Conservation (phyloP, 1,140 invertebrate species). For the Trialeurodes vaporariorum region DNA sequence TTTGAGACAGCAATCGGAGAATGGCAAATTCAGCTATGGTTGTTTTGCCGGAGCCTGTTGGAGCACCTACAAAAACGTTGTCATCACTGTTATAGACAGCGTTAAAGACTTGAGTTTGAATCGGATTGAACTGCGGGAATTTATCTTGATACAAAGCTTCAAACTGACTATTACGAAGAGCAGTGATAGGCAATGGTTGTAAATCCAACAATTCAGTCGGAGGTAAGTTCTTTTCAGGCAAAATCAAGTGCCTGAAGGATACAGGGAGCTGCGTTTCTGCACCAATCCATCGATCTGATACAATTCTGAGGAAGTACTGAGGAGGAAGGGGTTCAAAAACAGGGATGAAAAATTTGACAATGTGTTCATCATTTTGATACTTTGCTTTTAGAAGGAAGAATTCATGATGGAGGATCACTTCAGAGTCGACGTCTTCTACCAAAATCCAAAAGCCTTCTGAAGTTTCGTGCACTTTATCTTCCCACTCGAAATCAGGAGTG, state of each 20-base stretch:
- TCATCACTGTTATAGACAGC: slow-evolving; percentile 97
- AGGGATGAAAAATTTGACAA: slow-evolving; percentile 96
- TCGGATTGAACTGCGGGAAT: slow-evolving; percentile 94
- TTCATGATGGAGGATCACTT: slow-evolving; percentile 92
- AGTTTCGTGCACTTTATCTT: slow-evolving; percentile 89
- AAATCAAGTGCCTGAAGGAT: slow-evolving; percentile 91
- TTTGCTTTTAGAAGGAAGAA: slow-evolving; percentile 94
- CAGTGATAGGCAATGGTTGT: slow-evolving; percentile 82
- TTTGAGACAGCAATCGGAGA: slow-evolving; percentile 69
- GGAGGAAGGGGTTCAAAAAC: slow-evolving; percentile 97
- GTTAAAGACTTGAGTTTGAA: slow-evolving; percentile 99
- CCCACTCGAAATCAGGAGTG: slow-evolving; percentile 99
- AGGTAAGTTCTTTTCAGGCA: slow-evolving; percentile 96
- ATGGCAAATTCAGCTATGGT: slow-evolving; percentile 96
- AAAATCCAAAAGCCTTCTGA: slow-evolving; percentile 99
- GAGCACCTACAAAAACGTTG: slow-evolving; percentile 96
- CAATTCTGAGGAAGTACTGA: slow-evolving; percentile 79
- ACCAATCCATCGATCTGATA: slow-evolving; percentile 63
- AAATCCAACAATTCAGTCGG: slow-evolving; percentile 97
- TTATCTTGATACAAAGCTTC: slow-evolving; percentile 75
- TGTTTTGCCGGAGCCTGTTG: slow-evolving; percentile 94
- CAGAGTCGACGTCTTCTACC: slow-evolving; percentile 96
- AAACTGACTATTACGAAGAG: slow-evolving; percentile 69
- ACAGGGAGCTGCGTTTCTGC: slow-evolving; percentile 94
- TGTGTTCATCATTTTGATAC: slow-evolving; percentile 87